A percentile compares a stretch with the other conserved stretches of the same genome.
These are phyloP conservation scores for Cossypha niveicapilla DNA, from an alignment of 2,797 vertebrate species.

Conservation along the genomic window DNA sequence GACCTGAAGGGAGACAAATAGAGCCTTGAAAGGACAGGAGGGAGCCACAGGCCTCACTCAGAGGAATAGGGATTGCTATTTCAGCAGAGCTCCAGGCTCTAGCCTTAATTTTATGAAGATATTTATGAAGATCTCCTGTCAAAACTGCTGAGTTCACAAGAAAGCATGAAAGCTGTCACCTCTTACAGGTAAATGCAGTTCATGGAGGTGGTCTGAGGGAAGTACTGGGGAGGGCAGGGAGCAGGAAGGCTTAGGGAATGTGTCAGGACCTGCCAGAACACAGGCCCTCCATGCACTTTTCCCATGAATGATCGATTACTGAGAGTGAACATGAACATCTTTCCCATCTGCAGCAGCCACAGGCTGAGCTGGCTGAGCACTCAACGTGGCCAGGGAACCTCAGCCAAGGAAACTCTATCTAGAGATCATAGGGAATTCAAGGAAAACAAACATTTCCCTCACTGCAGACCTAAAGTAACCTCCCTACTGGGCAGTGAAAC, in stretches of 20 bases:
- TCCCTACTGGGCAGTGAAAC: neutral
- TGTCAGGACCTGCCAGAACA: neutral
- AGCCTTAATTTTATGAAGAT: neutral
- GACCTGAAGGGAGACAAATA: neutral
- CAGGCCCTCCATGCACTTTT: neutral
- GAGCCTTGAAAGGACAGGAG: neutral
- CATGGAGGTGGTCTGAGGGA: neutral
- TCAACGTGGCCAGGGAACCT: fast-evolving
- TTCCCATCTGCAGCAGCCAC: neutral
- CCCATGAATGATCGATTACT: neutral
- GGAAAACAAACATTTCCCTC: neutral
- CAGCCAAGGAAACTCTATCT: neutral
- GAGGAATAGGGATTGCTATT: neutral
- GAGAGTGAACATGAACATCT: neutral
- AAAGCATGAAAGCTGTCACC: neutral
- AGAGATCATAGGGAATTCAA: neutral
- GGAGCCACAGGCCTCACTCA: neutral
- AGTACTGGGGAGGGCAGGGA: neutral
- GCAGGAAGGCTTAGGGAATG: neutral
- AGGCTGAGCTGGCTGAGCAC: neutral
- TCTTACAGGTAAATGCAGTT: neutral
- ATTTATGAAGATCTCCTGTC: neutral
- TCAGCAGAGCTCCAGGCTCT: neutral
- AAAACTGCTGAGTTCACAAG: neutral
- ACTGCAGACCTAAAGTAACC: neutral